Base-by-base conservation (phyloP, 2,888 invertebrate species). In the Epinotia bilunana region DNA sequence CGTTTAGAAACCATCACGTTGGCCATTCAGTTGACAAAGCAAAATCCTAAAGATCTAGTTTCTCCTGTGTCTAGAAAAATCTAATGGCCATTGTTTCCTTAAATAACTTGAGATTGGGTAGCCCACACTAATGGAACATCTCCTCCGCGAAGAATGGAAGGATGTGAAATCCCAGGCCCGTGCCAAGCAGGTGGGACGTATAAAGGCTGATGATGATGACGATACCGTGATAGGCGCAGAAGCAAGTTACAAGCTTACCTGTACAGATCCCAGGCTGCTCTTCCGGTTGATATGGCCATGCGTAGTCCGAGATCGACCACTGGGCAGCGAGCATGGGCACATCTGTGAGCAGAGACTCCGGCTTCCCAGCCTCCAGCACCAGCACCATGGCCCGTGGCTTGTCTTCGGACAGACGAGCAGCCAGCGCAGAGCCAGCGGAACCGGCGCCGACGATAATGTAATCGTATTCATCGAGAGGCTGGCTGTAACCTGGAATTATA, bases 381-480 rank as follows among this genome's bases (percentile, higher is more conserved):
- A 97, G 89, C 0, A 97, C 95, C 65, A 91, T 95, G 49, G 95
- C 86, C 69, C 80, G 84, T 0, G 92, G 93, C 76, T 92, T 92
- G 60, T 89, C 95, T 87, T 97, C 96, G 0, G 96, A 94, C 0
- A 97, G 90, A 1, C 97, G 94, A 80, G 96, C 95, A 0, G 97
- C 97, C 12, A 97, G 82, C 0, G 95, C 96, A 0, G 96, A 95
- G 0, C 97, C 97, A 0, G 96, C 95, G 0, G 96, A 95, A 0
- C 97, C 97, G 0, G 96, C 96, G 0, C 97, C 97, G 0, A 97
- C 93, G 28, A 96, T 91, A 4, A 96, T 91, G 80, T 96, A 96
- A 83, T 96, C 96, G 84, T 96, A 96, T 85, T 93, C 94, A 5
- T 93, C 90, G 18, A 90, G 80, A 0, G 90, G 86, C 75, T 82